phyloP scores from a whole-genome alignment of 1,140 invertebrate genomes.

The Panulirus ornatus region DNA sequence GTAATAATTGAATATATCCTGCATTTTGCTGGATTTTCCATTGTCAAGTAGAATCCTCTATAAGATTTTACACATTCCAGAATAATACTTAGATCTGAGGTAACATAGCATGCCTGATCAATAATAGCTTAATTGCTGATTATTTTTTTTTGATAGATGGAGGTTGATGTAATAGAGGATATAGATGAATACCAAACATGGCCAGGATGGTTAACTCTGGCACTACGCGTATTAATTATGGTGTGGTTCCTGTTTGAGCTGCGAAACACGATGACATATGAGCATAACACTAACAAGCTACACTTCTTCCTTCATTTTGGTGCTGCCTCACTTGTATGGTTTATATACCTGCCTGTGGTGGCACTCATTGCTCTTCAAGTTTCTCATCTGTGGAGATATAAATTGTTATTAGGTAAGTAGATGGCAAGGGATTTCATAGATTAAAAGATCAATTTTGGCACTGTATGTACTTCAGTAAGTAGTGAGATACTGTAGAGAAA shows the following conservation, averaged over 20 bases:
- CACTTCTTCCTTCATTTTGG: slow-evolving; percentile 97
- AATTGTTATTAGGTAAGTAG: slow-evolving; percentile 91
- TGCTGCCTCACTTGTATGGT: slow-evolving; percentile 98
- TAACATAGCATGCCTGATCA: no score
- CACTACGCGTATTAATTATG: slow-evolving; percentile 93
- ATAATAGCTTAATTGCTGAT: no score
- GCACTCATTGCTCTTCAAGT: slow-evolving; percentile 95
- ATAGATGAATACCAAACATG: slow-evolving; percentile 98
- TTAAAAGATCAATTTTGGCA: no score
- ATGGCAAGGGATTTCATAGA: neutral
- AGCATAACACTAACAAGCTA: slow-evolving; percentile 93
- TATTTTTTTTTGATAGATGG: no score
- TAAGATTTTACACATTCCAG: no score
- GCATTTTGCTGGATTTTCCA: no score
- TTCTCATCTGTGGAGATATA: slow-evolving; percentile 96
- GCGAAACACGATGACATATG: slow-evolving; percentile 93
- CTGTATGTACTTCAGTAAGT: no score
- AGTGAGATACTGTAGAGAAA: no score
- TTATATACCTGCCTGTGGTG: slow-evolving; percentile 96
- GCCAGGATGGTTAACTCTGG: slow-evolving; percentile 95
- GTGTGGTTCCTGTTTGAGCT: slow-evolving; percentile 96
- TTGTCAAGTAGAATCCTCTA: no score
- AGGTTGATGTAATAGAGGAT: slow-evolving; percentile 96
- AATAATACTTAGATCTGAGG: no score
- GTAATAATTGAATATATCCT: no score